Evolutionary conservation across 2,113 vertebrate genomes (phyloP), one percentile per base, ranked within the genome.

Genomic region (Phoenicopterus ruber): DNA sequence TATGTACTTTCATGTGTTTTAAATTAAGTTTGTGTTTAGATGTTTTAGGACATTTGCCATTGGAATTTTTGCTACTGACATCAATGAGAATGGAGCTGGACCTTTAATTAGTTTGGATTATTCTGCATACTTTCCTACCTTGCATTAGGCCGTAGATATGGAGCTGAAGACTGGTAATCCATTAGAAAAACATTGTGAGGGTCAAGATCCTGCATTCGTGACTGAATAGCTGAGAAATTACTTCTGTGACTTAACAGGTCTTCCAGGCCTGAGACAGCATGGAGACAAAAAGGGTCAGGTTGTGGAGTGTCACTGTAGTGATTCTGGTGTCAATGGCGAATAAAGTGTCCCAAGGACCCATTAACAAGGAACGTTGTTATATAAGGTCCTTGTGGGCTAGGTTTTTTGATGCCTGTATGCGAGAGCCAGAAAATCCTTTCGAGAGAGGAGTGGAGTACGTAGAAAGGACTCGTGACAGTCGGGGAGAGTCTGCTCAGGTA

Each of bases 31-130:
- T 76, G 26, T 76, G 44, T 94, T 94, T 90, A 86, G 79, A 92
- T 91, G 44, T 82, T 90, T 90, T 77, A 76, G 79, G 88, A 86
- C 71, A 82, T 95, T 95, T 91, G 74, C 85, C 44, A 61, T 88
- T 94, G 88, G 88, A 74, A 80, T 72, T 92, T 93, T 93, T 94
- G 94, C 94, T 93, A 82, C 94, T 85, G 85, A 85, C 90, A 96
- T 94, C 82, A 92, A 29, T 85, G 94, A 62, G 66, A 79, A 77
- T 31, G 52, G 47, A 78, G 70, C 50, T 84, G 90, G 61, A 85
- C 57, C 66, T 82, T 93, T 78, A 50, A 79, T 71, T 92, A 69
- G 65, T 80, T 88, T 57, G 74, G 61, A 80, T 82, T 90, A 65
- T 94, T 95, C 70, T 67, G 29, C 88, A 72, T 72, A 65, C 14